phyloP scores from a whole-genome alignment of 2,797 vertebrate species.

The Sciaenops ocellatus region DNA sequence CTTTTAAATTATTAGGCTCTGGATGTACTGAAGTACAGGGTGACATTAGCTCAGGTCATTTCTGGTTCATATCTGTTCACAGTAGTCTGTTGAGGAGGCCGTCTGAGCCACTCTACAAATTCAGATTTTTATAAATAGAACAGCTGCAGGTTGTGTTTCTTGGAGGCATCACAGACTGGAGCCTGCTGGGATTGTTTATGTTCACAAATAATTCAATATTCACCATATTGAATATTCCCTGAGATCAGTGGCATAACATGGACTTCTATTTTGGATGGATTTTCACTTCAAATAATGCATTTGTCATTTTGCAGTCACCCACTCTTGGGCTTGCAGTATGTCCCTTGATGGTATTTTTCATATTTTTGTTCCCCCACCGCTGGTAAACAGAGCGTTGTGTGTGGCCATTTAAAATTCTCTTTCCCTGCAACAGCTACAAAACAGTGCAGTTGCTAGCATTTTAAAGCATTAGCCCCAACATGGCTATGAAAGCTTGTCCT shows the following conservation, averaged over 20 bases:
- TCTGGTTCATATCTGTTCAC: background rate
- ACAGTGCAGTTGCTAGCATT: constrained; percentile 71
- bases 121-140: constrained; percentile 32
- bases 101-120: background rate
- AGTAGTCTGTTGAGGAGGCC: background rate
- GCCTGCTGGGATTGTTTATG: constrained; percentile 66
- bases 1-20: constrained; percentile 37
- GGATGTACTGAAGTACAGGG: background rate
- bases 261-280: constrained; percentile 48
- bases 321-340: constrained; percentile 38
- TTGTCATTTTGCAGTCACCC: constrained; percentile 56
- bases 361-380: constrained; percentile 44
- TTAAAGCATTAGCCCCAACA: constrained; percentile 71
- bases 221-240: constrained; percentile 57
- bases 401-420: constrained; percentile 74
- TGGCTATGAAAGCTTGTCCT: constrained; percentile 81
- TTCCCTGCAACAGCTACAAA: constrained; percentile 73
- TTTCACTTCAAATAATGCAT: constrained; percentile 61
- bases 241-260: constrained; percentile 53
- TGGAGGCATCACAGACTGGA: constrained; percentile 12
- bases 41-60: constrained; percentile 14
- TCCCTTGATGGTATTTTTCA: constrained; percentile 55
- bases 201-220: constrained; percentile 73
- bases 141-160: constrained; percentile 52
- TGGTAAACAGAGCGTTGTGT: constrained; percentile 63